A percentile compares a stretch with the other conserved stretches of the same genome.
Evolutionary conservation across 2,888 invertebrate genomes (phyloP).

Genomic region (Candidula unifasciata): DNA sequence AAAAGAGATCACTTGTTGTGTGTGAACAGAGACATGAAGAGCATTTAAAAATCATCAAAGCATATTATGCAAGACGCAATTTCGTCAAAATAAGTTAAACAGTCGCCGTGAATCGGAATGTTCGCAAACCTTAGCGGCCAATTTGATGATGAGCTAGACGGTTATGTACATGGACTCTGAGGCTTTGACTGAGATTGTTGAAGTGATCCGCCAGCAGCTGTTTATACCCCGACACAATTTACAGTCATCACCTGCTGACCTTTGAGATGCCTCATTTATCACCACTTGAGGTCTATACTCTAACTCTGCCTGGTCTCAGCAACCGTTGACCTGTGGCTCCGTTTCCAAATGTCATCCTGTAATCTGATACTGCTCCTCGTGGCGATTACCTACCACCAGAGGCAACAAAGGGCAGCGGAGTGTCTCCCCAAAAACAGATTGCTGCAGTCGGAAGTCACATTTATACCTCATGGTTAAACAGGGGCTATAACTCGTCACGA

Average conservation of each 20-base stretch:
- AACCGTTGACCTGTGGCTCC: background rate
- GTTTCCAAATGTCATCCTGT: background rate
- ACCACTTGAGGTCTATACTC: background rate
- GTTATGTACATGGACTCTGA: no score
- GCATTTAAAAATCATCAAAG: no score
- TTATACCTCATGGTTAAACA: background rate
- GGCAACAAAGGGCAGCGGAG: background rate
- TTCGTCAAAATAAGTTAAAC: no score
- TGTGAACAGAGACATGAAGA: no score
- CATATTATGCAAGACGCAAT: no score
- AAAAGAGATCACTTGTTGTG: no score
- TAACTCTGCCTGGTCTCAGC: background rate
- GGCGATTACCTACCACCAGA: background rate
- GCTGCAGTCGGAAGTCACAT: background rate
- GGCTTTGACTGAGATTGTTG: no score
- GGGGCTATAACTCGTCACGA: slow-evolving; percentile 27
- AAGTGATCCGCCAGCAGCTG: no score
- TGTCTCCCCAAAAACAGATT: background rate
- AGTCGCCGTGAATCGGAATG: no score
- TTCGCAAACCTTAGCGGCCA: no score
- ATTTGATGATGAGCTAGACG: no score
- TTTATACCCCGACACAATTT: background rate
- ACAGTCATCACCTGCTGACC: background rate
- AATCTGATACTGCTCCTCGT: background rate
- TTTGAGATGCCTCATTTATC: background rate